Evolutionary conservation across 2,888 invertebrate genomes (phyloP), one percentile per base, ranked within the genome.

Genomic region (Folsomia manolachei): DNA sequence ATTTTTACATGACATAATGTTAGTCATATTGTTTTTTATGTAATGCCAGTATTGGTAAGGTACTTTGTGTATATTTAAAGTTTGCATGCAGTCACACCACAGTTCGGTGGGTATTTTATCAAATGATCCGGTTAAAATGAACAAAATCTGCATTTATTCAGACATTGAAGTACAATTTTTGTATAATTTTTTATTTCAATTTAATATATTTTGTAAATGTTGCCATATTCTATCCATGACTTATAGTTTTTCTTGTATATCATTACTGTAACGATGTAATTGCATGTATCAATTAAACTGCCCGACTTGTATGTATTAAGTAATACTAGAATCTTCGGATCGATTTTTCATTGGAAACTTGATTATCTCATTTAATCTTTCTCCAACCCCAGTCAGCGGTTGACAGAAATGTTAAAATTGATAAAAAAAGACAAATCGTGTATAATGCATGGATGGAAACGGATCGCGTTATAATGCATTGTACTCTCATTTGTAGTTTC

Each of bases 381-480:
- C 39, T 39, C 14, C 14, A 39, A 39, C 14, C 39, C 21, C 11
- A 19, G n/a, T n/a, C 56, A 56, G 21, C 7, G 18, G 56, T 14
- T n/a, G n/a, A n/a, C n/a, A n/a, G n/a, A n/a, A n/a, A n/a, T n/a
- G n/a, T n/a, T 56, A 21, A 56, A 14, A 39, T 14, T 39, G 56
- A 7, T 56, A 18, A n/a, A 19, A 14, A n/a, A 56, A 56, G 18
- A 56, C 7, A n/a, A 14, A 56, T 56, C 56, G 21, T 19, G 56
- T 56, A 56, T 56, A 56, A 21, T 56, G 19, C 11, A n/a, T 21
- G 18, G 56, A 56, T 19, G 21, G 56, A 66, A n/a, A 51, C 14
- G 4, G 65, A 66, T 66, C 52, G 65, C 52, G 65, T 66, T 66
- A 66, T n/a, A 66, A 66, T 39, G 18, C 65, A 19, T 66, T 66